phyloP scores from a whole-genome alignment of 2,888 invertebrate species.

The Campaea margaritaria region DNA sequence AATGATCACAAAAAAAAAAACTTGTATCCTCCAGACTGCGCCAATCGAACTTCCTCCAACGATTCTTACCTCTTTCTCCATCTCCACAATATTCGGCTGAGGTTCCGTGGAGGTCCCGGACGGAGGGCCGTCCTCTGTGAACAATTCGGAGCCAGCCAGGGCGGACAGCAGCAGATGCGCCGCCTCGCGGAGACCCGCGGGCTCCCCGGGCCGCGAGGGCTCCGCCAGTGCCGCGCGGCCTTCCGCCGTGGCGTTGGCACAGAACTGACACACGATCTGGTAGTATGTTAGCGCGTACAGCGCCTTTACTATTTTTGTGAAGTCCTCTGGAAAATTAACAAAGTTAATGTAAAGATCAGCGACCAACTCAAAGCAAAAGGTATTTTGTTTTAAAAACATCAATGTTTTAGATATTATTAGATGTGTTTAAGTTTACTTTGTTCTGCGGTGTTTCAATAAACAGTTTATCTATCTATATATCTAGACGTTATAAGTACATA shows the following conservation, averaged over 20 bases:
- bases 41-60: background rate
- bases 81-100: conserved; percentile 56
- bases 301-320: conserved; percentile 93
- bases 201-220: conserved; percentile 42
- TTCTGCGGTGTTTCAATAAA: no score
- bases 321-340: conserved; percentile 89
- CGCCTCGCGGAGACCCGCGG: conserved; percentile 46
- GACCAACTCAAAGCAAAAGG: no score
- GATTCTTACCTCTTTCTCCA: conserved; percentile 53
- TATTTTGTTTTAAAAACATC: no score
- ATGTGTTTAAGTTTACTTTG: no score
- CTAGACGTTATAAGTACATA: no score
- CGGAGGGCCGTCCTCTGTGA: conserved; percentile 85
- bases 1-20: background rate
- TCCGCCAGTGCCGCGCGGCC: conserved; percentile 84
- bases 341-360: background rate
- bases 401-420: no score
- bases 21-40: background rate
- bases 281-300: conserved; percentile 95
- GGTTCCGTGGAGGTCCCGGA: conserved; percentile 39
- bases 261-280: conserved; percentile 93
- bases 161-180: conserved; percentile 63
- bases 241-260: conserved; percentile 87
- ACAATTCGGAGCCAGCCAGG: conserved; percentile 82
- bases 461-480: no score